Base-by-base conservation (phyloP, 2,797 vertebrate species). In the Argentina silus region DNA sequence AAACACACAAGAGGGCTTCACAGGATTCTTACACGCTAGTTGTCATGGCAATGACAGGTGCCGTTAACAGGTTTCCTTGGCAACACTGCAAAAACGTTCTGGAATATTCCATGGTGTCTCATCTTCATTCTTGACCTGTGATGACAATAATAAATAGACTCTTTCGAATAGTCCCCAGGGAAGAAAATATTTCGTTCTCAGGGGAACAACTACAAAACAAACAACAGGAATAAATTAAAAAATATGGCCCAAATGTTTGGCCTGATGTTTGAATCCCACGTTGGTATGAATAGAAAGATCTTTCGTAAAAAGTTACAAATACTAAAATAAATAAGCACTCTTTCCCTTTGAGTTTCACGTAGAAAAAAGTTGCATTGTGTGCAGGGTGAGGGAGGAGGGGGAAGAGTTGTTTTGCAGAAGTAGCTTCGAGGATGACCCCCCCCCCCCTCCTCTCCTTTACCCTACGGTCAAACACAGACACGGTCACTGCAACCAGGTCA, bases 261-360 rank as follows among this genome's bases (percentile, higher is more conserved):
- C 66, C 66, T 55, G 60, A 43, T 43, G 73, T 62, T 45, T 72
- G 69, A 85, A 85, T 86, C 85, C 76, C 78, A 88, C 78, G 64
- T 90, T 91, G 91, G 88, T 92, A 90, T 90, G 93, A 94, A 95
- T 96, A 97, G 92, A 97, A 98, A 96, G 94, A 91, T 95, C 91
- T 95, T 94, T 92, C 90, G 92, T 98, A 96, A 95, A 98, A 99
- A 97, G 95, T 95, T 98, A 97, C 93, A 98, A 97, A 95, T 95
- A 95, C 93, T 95, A 96, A 95, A 97, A 97, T 98, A 97, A 96
- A 97, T 96, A 96, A 95, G 94, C 94, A 93, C 92, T 96, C 95
- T 95, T 92, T 95, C 93, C 94, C 94, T 94, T 91, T 94, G 86
- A 92, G 91, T 92, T 89, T 89, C 44, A 89, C 93, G 91, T 96